Percentiles rank a stretch among this genome's conserved stretches.
These are phyloP conservation scores for Lepidotrigona ventralis DNA, from an alignment of 1,140 invertebrate genomes.

Conservation along the genomic window DNA sequence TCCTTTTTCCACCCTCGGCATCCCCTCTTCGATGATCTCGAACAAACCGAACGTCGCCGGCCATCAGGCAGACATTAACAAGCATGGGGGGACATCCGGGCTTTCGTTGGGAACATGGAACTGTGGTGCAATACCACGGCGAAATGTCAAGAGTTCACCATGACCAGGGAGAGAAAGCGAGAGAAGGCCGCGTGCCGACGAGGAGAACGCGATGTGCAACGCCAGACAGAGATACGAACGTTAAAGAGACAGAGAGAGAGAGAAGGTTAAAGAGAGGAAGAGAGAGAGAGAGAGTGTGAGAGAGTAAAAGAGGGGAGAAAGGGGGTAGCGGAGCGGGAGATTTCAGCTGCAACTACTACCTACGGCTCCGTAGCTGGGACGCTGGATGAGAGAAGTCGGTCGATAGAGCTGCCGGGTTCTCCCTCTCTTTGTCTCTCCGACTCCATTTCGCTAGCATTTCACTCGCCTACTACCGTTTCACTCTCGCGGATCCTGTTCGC, in stretches of 20 bases:
- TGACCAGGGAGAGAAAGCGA: conserved; percentile 49
- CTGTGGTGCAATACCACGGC: conserved; percentile 56
- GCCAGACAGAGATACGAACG: background rate
- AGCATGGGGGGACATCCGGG: conserved; percentile 59
- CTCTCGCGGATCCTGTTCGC: background rate
- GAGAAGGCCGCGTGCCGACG: background rate
- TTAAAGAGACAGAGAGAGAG: conserved; percentile 47
- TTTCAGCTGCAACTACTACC: conserved; percentile 67
- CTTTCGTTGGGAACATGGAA: conserved; percentile 56
- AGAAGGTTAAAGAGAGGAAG: background rate
- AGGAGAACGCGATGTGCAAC: conserved; percentile 24
- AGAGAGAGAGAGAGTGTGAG: conserved; percentile 7
- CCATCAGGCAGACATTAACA: conserved; percentile 61
- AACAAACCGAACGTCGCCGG: conserved; percentile 26
- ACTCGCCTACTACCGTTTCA: conserved; percentile 4
- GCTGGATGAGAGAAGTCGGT: conserved; percentile 76
- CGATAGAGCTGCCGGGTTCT: conserved; percentile 75
- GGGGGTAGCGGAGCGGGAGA: conserved; percentile 50
- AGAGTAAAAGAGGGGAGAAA: background rate
- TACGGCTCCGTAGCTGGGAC: conserved; percentile 71
- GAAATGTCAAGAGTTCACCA: conserved; percentile 67
- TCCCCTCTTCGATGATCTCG: background rate
- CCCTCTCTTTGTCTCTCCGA: conserved; percentile 57
- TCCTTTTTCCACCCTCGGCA: background rate
- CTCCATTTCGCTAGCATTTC: conserved; percentile 42